Evolutionary conservation across 2,888 invertebrate species (phyloP).

Genomic region (Lasioglossum zephyrum): DNA sequence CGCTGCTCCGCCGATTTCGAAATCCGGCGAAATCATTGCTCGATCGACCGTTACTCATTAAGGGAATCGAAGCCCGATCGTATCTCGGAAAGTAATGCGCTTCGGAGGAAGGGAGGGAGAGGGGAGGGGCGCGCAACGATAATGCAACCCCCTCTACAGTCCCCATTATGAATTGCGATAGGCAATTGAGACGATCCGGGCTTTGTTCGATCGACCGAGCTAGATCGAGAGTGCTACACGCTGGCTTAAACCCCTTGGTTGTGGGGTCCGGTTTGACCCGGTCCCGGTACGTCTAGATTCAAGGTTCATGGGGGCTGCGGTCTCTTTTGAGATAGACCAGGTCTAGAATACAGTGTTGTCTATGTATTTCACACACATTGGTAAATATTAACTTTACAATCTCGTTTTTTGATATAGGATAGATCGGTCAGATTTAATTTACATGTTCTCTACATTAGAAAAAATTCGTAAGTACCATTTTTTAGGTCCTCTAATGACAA

Average conservation of each 20-base stretch:
- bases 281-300: neutral
- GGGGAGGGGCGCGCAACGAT: neutral
- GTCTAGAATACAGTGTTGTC: too few relatives aligned
- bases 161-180: conserved; percentile 46
- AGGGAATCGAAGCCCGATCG: conserved; percentile 33
- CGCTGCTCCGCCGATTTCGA: conserved; percentile 60
- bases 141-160: neutral
- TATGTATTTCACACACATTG: too few relatives aligned
- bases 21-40: conserved; percentile 59
- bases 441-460: too few relatives aligned
- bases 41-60: conserved; percentile 20
- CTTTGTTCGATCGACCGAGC: conserved; percentile 9
- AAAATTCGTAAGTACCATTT: too few relatives aligned
- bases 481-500: too few relatives aligned
- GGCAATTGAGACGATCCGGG: conserved; percentile 21
- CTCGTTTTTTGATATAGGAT: too few relatives aligned
- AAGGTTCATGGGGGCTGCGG: neutral
- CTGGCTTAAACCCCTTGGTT: neutral
- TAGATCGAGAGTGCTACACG: neutral
- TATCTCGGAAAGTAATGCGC: conserved; percentile 52
- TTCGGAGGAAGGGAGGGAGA: neutral
- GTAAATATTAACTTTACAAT: too few relatives aligned
- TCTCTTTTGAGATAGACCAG: neutral
- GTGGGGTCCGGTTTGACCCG: neutral
- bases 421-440: too few relatives aligned